Evolutionary conservation across 2,888 invertebrate genomes (phyloP), one percentile per base, ranked within the genome.

Genomic region (Pyrgus malvae): DNA sequence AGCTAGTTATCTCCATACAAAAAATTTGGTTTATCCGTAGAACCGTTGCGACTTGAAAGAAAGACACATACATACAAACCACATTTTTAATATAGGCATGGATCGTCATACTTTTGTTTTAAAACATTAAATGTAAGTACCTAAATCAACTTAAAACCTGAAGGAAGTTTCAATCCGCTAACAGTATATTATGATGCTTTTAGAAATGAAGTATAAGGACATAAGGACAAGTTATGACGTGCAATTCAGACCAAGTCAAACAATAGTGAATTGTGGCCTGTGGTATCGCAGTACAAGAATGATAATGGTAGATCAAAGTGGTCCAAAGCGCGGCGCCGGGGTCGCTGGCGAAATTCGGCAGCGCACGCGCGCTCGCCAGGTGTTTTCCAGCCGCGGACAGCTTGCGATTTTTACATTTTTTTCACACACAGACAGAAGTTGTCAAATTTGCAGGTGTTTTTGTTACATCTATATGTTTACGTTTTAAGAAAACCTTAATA

Each of bases 271-370:
- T 61, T 60, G 50, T 56, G 54, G 56, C 58, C 60, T 60, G 50
- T 56, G 54, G 56, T 59, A 48, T 59, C 42, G 57, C 49, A 49
- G 51, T 60, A 58, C 48, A 61, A 64, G 63, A 64, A 61, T 65
- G 56, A 59, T 60, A 57, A 63, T 62, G 61, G 59, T 58, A 54
- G 55, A 62, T 64, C 61, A 61, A 57, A 64, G 60, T 57, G 59
- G 59, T 59, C 60, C 62, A 63, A 54, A 54, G 55, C 56, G 46
- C 58, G 59, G 58, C 60, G 61, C 60, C 55, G 40, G 56, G 50
- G 45, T 56, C 59, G 63, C 61, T 60, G 57, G 64, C 64, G 59
- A 70, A 72, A 69, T 69, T 70, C 69, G 68, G 69, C 70, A 65
- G 71, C 68, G 56, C 51, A 62, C 65, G 65, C 68, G 62, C 66